These are phyloP conservation scores for Drosophila kanapiae DNA, from an alignment of 1,140 invertebrate species.

Conservation along the genomic window DNA sequence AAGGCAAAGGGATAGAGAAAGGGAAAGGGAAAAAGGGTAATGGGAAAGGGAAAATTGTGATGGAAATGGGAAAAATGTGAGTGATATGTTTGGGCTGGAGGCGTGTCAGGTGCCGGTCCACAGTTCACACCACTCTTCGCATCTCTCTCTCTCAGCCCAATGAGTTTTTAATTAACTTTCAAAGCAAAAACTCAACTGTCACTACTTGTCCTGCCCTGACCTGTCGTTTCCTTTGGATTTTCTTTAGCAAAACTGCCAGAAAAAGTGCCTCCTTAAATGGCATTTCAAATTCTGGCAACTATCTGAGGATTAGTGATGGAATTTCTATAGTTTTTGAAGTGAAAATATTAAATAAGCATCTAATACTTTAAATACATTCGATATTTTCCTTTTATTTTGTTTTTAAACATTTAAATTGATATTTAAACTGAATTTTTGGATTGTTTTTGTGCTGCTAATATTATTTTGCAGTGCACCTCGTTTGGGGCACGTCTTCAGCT, in stretches of 20 bases:
- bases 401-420: neutral
- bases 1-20: neutral
- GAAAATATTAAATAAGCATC: no score
- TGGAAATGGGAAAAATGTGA: conserved; percentile 2
- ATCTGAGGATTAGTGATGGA: no score
- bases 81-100: conserved; percentile 37
- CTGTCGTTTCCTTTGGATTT: conserved; percentile 1
- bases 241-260: conserved; percentile 5
- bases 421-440: no score
- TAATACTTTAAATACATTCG: no score
- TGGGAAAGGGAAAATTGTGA: neutral
- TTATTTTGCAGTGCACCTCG: conserved; percentile 10
- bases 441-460: neutral
- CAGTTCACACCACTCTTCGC: conserved; percentile 42
- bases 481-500: conserved; percentile 16
- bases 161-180: conserved; percentile 63
- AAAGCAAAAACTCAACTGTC: conserved; percentile 42
- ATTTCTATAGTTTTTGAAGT: no score
- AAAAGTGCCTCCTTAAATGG: neutral
- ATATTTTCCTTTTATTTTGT: neutral
- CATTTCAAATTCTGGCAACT: no score
- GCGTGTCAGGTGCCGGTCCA: conserved; percentile 32
- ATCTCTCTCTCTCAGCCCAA: conserved; percentile 15
- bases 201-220: neutral
- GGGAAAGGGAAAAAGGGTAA: conserved; percentile 15